Evolutionary conservation across 2,113 vertebrate genomes (phyloP), one percentile per base, ranked within the genome.

Genomic region (Pongo abelii): DNA sequence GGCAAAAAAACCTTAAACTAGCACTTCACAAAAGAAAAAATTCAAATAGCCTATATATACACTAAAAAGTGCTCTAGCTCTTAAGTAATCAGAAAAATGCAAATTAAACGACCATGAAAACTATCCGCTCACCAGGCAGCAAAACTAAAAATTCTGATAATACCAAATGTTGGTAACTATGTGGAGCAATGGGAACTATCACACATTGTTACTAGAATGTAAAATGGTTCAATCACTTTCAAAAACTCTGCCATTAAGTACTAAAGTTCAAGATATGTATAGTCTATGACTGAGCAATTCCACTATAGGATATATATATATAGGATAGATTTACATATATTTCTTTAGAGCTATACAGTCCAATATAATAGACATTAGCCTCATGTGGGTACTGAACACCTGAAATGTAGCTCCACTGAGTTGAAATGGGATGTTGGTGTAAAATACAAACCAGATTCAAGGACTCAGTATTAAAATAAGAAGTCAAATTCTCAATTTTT

Each of bases 51-150:
- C 20, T 35, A 17, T 27, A 85, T 70, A 85, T 70, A 77, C 7
- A 32, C 55, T 16, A 11, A 46, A 96, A 92, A 35, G 75, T 88
- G 57, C 27, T 83, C 48, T 50, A 74, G 74, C 20, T 81, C 64
- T 96, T 91, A n/a, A 75, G 69, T 75, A 87, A 87, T n/a, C 46
- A 94, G 4, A 23, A 40, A 96, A 88, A 67, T 69, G n/a, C 14
- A 94, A 77, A 38, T 43, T 87, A 91, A 91, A 81, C 30, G 64
- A 91, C 46, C 81, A 30, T 43, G 83, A 83, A 96, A 91, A 83
- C 64, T 75, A 70, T 70, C 22, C 30, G 55, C 38, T 80, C 22
- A 96, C 16, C 52, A 87, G 69, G 67, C 9, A 83, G 40, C 48
- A 87, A 70, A 91, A 81, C 11, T 75, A 75, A 27, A 86, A 74